These are phyloP conservation scores for Shinisaurus crocodilurus DNA, from an alignment of 2,113 vertebrate genomes.

Conservation along the genomic window DNA sequence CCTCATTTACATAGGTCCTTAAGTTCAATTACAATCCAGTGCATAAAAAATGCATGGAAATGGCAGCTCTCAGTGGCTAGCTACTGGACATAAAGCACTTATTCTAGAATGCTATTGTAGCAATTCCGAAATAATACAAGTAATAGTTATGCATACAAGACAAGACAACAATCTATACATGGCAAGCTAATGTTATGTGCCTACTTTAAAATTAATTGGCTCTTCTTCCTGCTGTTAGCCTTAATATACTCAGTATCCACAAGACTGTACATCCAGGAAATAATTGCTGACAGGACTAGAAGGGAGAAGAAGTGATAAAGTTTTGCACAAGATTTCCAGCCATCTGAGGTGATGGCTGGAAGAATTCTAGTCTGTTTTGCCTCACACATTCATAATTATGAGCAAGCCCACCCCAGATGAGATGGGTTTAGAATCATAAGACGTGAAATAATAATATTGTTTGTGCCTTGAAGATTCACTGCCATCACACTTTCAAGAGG, in stretches of 20 bases:
- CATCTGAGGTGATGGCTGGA: not conserved
- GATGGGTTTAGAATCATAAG: not conserved
- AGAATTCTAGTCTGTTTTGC: not conserved
- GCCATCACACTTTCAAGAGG: not conserved
- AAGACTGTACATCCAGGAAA: not conserved
- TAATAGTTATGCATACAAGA: not conserved
- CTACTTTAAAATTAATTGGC: not conserved
- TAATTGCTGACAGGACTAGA: not conserved
- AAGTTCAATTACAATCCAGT: not conserved
- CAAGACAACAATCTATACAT: not conserved
- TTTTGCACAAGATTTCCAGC: not conserved
- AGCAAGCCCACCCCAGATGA: not conserved
- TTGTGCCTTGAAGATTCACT: too few relatives aligned
- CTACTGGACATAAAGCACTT: not conserved
- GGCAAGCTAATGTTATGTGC: not conserved
- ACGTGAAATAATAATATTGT: not conserved
- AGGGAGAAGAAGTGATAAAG: not conserved
- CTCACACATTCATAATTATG: not conserved
- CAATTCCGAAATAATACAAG: not conserved
- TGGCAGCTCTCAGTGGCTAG: not conserved
- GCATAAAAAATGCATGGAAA: constrained; percentile 1
- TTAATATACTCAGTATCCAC: not conserved
- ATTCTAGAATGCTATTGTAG: not conserved
- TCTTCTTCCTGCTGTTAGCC: not conserved
- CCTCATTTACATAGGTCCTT: not conserved